Conservation (phyloP, 2,888 invertebrate genomes). For the Homarus gammarus region DNA sequence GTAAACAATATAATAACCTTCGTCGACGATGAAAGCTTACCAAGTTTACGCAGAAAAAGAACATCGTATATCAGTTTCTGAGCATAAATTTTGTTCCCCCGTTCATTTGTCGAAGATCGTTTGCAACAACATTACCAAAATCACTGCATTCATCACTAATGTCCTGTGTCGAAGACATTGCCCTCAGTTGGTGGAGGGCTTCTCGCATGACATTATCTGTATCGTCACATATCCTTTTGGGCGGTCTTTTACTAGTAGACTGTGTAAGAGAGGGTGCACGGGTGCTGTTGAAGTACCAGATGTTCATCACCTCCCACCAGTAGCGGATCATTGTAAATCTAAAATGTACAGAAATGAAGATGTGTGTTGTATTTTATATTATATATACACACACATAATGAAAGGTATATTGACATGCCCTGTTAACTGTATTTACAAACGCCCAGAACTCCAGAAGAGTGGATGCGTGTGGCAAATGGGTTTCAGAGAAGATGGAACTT, state of each 20-base stretch:
- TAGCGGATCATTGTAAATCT: not conserved
- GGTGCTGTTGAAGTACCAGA: not conserved
- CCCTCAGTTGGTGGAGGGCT: conserved; percentile 34
- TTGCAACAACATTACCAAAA: conserved; percentile 22
- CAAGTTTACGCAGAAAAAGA: conserved; percentile 40
- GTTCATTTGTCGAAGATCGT: conserved; percentile 12
- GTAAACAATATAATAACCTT: no score
- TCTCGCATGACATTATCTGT: conserved; percentile 31
- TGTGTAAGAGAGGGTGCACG: not conserved
- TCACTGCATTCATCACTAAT: not conserved
- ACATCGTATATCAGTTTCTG: no score
- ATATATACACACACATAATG: not conserved
- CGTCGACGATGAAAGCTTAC: conserved; percentile 25
- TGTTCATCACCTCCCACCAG: not conserved
- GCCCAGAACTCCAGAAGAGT: not conserved
- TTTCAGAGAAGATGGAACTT: conserved; percentile 36
- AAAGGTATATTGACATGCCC: not conserved
- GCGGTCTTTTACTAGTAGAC: not conserved
- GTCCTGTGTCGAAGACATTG: not conserved
- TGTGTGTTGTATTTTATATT: not conserved
- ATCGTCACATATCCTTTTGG: conserved; percentile 10
- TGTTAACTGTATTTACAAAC: not conserved
- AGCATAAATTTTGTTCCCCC: not conserved
- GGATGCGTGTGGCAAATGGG: conserved; percentile 22
- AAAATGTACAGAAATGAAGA: not conserved